These are phyloP conservation scores for Acropora yongei DNA, from an alignment of 64 coral and sea anemone species.

Conservation along the genomic window DNA sequence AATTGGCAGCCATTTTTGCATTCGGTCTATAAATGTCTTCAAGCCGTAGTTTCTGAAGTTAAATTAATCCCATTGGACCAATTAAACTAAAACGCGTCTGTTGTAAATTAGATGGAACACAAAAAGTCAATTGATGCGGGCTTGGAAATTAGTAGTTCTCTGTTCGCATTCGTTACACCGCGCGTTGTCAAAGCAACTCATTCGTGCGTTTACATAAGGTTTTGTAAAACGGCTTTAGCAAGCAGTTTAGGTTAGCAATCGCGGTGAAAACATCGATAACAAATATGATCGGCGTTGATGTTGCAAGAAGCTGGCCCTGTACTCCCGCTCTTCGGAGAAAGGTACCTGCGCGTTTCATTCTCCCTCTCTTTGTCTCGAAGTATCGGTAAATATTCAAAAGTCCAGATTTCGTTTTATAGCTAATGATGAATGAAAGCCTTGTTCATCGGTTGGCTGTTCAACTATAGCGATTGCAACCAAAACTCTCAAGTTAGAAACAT, in stretches of 20 bases:
- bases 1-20: too few relatives aligned
- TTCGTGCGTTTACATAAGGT: neutral
- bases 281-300: conserved; percentile 31
- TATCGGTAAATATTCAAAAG: too few relatives aligned
- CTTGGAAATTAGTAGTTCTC: neutral
- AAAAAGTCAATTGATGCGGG: neutral
- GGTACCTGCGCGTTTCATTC: neutral
- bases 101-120: neutral
- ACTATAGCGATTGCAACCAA: too few relatives aligned
- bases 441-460: neutral
- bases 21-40: neutral
- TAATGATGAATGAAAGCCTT: neutral
- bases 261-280: neutral
- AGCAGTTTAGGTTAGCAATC: neutral
- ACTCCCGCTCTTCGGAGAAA: conserved; percentile 41
- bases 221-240: neutral
- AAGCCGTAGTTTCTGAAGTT: neutral
- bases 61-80: conserved; percentile 16
- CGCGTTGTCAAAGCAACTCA: conserved; percentile 29
- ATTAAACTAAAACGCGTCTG: neutral
- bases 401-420: neutral
- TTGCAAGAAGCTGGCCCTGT: conserved; percentile 52
- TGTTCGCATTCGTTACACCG: conserved; percentile 15
- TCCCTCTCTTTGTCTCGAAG: too few relatives aligned
- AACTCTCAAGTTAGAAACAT: too few relatives aligned